Base-by-base conservation (phyloP, 2,888 invertebrate genomes). In the Antitype chi region DNA sequence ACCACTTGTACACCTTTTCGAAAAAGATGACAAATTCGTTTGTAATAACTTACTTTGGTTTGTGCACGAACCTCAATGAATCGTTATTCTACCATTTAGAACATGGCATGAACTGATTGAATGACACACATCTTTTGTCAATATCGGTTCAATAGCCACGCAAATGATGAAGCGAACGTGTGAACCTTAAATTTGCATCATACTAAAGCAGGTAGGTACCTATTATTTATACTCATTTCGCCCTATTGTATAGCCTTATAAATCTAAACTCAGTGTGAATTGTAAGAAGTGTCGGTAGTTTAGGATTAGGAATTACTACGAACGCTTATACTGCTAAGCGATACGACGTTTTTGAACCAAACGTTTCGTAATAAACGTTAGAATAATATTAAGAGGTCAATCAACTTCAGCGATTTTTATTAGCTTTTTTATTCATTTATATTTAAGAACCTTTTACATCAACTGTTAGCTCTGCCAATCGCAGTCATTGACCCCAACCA, bases 351-450 rank as follows among this genome's bases (percentile, higher is more conserved):
- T 80, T 74, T 23, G n/a, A 74, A 74, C n/a, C 47, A 64, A 38
- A 59, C 62, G 28, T 69, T 74, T 79, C 52, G 62, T 74, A 64
- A 83, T 62, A 83, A 72, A 79, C 73, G 69, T 63, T 71, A 63
- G 80, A 62, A 80, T 84, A 76, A 84, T 83, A 86, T 80, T 80
- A 84, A 80, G 53, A 76, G 84, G 84, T 84, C 86, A 80, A 64
- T 84, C 80, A 86, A 84, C 84, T 84, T 55, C 62, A 57, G 60
- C 38, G 38, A 60, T 55, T 82, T 69, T 57, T 74, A 78, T 78
- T 69, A 70, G 55, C 52, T 66, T 69, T 63, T 38, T 64, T 80
- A 66, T 47, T 62, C 9, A 72, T 82, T 57, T 70, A 70, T 66
- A 70, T 59, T 72, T 76, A 57, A 64, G 52, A 82, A 49, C 23